Conservation (phyloP, 2,888 invertebrate species). For the Lithophane semibrunnea region DNA sequence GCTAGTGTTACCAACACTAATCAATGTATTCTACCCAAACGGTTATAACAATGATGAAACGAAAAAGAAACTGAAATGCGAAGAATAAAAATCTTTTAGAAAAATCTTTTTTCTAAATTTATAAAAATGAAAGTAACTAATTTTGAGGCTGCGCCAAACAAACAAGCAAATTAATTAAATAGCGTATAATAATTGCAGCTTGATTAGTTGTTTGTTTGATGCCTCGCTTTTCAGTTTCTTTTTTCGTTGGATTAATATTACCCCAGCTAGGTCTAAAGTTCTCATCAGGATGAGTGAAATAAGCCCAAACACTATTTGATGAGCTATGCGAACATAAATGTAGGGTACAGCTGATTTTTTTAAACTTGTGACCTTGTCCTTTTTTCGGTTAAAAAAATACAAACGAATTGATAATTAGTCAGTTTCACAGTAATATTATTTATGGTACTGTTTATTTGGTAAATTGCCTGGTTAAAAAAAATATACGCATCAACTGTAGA, state of each 20-base stretch:
- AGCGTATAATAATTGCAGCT: background rate
- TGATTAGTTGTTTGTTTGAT: background rate
- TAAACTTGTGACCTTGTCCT: no score
- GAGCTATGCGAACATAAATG: no score
- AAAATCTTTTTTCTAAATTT: background rate
- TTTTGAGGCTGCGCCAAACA: no score
- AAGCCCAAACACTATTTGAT: background rate
- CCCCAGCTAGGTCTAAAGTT: background rate
- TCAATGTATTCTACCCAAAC: constrained; percentile 53
- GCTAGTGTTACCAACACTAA: constrained; percentile 73
- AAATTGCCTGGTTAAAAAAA: background rate
- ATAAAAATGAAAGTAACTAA: background rate
- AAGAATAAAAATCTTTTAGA: background rate
- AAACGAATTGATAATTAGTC: no score
- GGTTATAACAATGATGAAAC: background rate
- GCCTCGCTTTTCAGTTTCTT: background rate
- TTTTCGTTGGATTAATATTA: background rate
- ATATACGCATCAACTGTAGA: background rate
- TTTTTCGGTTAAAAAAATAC: no score
- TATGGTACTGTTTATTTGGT: background rate
- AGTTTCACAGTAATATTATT: background rate
- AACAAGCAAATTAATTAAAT: no score
- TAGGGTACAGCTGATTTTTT: no score
- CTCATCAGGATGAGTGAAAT: background rate
- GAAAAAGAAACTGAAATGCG: background rate